These are phyloP conservation scores for Chaetorhynchus papuensis DNA, from an alignment of 2,113 vertebrate genomes.

Conservation along the genomic window DNA sequence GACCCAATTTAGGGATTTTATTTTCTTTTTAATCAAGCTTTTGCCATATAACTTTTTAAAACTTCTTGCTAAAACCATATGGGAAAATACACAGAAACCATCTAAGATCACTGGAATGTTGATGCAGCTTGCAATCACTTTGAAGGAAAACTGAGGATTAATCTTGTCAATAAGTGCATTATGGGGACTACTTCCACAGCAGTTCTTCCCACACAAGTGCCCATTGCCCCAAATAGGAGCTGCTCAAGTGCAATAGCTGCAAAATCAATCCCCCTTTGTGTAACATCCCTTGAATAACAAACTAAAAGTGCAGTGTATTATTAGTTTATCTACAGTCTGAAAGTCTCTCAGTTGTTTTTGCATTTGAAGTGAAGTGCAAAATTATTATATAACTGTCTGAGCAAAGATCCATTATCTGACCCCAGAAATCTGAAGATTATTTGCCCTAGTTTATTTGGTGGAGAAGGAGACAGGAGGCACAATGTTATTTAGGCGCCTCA, in stretches of 20 bases:
- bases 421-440: not conserved
- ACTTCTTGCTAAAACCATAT: not conserved
- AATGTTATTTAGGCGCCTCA: not conserved
- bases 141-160: conserved; percentile 26
- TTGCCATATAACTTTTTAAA: not conserved
- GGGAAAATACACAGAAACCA: not conserved
- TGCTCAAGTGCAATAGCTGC: conserved; percentile 1
- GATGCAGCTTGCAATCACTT: not conserved
- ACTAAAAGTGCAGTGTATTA: not conserved
- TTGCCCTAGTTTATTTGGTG: conserved; percentile 15
- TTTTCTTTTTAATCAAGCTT: conserved; percentile 26
- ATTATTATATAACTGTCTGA: not conserved
- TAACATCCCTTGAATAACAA: not conserved
- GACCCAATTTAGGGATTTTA: not conserved
- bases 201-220: not conserved
- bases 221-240: not conserved
- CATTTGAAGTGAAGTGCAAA: conserved; percentile 3
- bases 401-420: not conserved
- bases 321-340: not conserved
- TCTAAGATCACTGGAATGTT: not conserved
- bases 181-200: not conserved
- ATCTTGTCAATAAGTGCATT: conserved; percentile 30
- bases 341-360: not conserved
- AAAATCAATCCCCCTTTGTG: not conserved
- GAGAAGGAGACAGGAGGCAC: not conserved